These are phyloP conservation scores for Pantherophis alleghaniensis DNA, from an alignment of 2,797 vertebrate species.

Conservation along the genomic window DNA sequence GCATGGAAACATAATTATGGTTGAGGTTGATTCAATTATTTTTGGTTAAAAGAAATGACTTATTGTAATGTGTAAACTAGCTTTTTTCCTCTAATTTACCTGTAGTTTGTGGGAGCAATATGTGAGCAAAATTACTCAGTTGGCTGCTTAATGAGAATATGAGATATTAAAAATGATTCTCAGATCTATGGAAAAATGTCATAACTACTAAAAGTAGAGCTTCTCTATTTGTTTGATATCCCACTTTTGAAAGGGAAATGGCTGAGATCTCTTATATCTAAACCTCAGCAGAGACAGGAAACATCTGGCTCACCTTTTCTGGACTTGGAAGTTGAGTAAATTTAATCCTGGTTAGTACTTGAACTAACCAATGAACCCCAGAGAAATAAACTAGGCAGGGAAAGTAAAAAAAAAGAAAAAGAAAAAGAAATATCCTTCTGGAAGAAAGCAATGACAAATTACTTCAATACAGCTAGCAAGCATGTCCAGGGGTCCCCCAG, in stretches of 20 bases:
- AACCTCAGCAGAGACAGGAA: neutral
- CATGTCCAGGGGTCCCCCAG: neutral
- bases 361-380: neutral
- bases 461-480: neutral
- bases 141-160: neutral
- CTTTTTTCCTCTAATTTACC: neutral
- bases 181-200: neutral
- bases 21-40: neutral
- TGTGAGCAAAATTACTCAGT: neutral
- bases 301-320: neutral
- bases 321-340: neutral
- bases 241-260: neutral
- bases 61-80: neutral
- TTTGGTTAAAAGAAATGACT: neutral
- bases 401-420: neutral
- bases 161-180: neutral
- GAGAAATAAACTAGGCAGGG: neutral
- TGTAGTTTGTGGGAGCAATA: too few species aligned
- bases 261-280: neutral
- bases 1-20: neutral
- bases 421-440: neutral
- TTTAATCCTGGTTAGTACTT: neutral
- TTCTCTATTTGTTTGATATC: neutral
- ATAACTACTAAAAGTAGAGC: neutral
- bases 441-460: neutral